Conservation (phyloP, 2,797 vertebrate species). For the Simalia tracyae region DNA sequence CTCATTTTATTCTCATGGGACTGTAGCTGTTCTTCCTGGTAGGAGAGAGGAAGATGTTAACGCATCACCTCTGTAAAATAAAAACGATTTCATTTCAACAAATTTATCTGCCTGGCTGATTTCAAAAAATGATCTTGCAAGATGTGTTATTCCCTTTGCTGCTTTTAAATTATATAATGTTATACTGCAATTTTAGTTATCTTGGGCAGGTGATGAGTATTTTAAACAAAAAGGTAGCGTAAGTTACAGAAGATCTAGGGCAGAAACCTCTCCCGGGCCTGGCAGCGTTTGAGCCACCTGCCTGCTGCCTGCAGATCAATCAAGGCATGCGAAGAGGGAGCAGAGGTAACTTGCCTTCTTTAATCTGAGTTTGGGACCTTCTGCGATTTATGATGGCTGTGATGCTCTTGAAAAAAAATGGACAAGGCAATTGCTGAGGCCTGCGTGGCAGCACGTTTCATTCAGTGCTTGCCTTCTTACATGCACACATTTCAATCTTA, state of each 20-base stretch:
- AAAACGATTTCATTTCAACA: neutral
- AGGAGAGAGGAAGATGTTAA: neutral
- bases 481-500: slow-evolving; percentile 51
- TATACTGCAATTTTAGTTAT: neutral
- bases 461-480: neutral
- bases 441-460: neutral
- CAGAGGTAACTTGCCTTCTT: neutral
- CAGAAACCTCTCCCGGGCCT: neutral
- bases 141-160: neutral
- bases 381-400: neutral
- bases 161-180: neutral
- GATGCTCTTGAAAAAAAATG: neutral
- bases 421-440: neutral
- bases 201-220: neutral
- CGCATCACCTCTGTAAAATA: neutral
- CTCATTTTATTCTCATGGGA: slow-evolving; percentile 95
- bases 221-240: neutral
- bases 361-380: neutral
- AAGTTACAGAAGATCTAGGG: neutral
- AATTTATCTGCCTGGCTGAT: neutral
- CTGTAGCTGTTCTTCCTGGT: slow-evolving; percentile 91
- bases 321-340: neutral
- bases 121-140: neutral
- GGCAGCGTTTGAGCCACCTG: neutral
- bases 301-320: neutral